phyloP scores from a whole-genome alignment of 2,888 invertebrate genomes.

The Torymus aiolomorphi region DNA sequence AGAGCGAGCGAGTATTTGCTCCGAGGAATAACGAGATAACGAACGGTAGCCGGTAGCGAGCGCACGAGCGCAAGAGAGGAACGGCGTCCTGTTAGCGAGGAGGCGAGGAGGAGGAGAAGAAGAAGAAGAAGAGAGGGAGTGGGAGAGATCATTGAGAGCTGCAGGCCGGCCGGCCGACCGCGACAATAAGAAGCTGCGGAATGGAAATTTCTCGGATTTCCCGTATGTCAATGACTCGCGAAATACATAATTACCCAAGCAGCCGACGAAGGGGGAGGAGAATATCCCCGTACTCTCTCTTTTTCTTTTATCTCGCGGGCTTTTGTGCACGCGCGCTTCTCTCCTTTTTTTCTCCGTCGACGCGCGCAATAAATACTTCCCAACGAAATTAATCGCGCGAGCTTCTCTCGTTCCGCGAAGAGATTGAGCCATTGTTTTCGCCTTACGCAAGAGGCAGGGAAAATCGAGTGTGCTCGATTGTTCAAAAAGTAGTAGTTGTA shows the following conservation, averaged over 20 bases:
- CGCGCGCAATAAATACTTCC: neutral
- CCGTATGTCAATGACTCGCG: conserved; percentile 28
- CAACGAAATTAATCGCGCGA: conserved; percentile 8
- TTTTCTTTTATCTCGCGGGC: no score
- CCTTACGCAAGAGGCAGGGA: neutral
- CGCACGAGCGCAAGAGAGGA: conserved; percentile 22
- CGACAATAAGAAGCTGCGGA: conserved; percentile 38
- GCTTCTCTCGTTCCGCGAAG: neutral
- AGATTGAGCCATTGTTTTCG: conserved; percentile 24
- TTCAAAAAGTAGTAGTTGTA: neutral
- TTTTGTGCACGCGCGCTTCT: no score
- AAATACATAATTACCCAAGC: conserved; percentile 23
- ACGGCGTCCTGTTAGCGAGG: conserved; percentile 37
- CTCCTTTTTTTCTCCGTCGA: neutral
- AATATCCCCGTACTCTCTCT: no score
- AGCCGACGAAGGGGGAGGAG: neutral
- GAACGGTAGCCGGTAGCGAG: conserved; percentile 44
- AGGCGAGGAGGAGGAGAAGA: neutral
- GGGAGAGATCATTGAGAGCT: conserved; percentile 1
- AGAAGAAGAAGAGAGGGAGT: neutral
- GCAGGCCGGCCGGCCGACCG: neutral
- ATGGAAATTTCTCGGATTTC: conserved; percentile 33
- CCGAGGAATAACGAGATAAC: conserved; percentile 52
- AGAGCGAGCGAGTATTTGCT: conserved; percentile 41
- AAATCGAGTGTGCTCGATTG: neutral